Evolutionary conservation across 2,888 invertebrate genomes (phyloP).

Genomic region (Aricia artaxerxes): DNA sequence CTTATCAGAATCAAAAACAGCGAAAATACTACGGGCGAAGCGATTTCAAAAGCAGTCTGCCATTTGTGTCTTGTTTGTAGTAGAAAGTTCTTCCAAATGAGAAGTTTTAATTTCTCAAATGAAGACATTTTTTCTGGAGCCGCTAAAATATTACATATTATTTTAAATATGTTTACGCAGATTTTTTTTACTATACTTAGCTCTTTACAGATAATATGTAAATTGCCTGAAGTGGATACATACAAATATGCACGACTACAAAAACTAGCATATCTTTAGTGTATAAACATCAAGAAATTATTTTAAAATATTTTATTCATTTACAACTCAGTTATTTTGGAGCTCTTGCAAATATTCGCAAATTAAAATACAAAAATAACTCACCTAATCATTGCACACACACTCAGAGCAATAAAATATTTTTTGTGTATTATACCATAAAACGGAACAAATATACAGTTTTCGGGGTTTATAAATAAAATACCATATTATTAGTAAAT

Average conservation of each 20-base stretch:
- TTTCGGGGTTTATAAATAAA: background rate
- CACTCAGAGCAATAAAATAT: conserved; percentile 5
- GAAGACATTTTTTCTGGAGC: conserved; percentile 55
- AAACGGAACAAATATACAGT: background rate
- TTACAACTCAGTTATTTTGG: background rate
- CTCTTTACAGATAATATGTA: background rate
- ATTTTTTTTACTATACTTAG: too few species aligned
- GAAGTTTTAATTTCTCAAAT: conserved; percentile 83
- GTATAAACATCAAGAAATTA: background rate
- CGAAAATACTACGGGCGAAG: conserved; percentile 85
- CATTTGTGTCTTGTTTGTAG: conserved; percentile 87
- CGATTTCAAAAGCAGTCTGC: conserved; percentile 86
- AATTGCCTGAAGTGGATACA: background rate
- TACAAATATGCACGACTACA: background rate
- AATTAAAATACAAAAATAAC: conserved; percentile 36
- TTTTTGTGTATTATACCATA: background rate
- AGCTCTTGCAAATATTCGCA: conserved; percentile 1
- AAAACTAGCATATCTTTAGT: background rate
- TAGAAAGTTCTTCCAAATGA: conserved; percentile 91
- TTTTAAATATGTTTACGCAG: background rate
- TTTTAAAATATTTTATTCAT: background rate
- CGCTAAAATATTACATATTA: background rate
- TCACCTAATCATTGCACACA: conserved; percentile 40
- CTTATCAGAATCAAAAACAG: conserved; percentile 86
- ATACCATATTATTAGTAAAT: background rate